phyloP scores from a whole-genome alignment of 92 coral and sea anemone genomes.

The Muricea muricata region DNA sequence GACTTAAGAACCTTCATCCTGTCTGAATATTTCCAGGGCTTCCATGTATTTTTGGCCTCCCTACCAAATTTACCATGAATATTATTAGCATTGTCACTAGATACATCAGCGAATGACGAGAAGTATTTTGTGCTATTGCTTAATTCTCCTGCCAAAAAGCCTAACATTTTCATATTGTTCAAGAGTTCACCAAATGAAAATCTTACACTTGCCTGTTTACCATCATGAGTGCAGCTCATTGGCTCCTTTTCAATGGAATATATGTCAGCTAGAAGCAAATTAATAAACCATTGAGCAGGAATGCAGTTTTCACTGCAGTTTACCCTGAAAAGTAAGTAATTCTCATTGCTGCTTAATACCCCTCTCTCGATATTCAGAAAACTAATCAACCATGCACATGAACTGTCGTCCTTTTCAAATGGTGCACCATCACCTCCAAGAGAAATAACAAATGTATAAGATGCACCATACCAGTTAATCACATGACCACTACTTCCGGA shows the following conservation, averaged over 20 bases:
- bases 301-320: constrained; percentile 40
- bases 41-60: constrained; percentile 50
- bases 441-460: constrained; percentile 26
- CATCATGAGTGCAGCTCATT: constrained; percentile 11
- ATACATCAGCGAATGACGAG: constrained; percentile 45
- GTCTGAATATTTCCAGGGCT: constrained; percentile 58
- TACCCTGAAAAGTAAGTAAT: not conserved
- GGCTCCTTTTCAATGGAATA: constrained; percentile 30
- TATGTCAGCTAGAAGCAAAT: constrained; percentile 33
- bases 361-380: not conserved
- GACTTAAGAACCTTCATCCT: constrained; percentile 44
- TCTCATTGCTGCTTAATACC: constrained; percentile 10
- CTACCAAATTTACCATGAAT: constrained; percentile 49
- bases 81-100: constrained; percentile 3
- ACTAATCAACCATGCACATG: not conserved
- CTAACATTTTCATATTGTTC: constrained; percentile 59
- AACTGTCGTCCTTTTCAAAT: not conserved
- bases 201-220: constrained; percentile 24
- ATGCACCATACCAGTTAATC: constrained; percentile 16
- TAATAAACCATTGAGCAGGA: constrained; percentile 40
- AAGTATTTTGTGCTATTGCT: constrained; percentile 9
- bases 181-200: constrained; percentile 50
- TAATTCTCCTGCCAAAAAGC: constrained; percentile 49
- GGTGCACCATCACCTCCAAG: constrained; percentile 37
- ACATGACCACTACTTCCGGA: not conserved